Evolutionary conservation across 2,113 vertebrate species (phyloP).

Genomic region (Fukomys damarensis): DNA sequence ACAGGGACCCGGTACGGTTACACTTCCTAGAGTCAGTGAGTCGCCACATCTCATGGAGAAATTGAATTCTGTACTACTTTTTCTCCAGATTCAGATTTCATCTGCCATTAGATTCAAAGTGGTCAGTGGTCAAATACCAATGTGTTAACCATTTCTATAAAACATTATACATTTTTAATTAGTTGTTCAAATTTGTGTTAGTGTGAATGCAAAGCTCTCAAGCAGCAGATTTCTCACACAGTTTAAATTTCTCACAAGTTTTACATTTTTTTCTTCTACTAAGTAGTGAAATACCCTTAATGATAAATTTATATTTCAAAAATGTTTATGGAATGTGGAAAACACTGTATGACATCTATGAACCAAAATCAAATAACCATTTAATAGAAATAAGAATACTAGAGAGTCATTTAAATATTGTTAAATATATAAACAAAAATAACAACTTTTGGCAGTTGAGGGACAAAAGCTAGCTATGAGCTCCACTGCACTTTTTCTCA

Average conservation of each 20-base stretch:
- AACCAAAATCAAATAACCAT: conserved; percentile 16
- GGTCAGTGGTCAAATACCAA: not conserved
- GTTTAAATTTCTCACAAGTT: conserved; percentile 7
- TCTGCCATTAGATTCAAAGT: not conserved
- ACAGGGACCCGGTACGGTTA: not conserved
- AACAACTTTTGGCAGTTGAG: not conserved
- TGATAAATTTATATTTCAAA: conserved; percentile 45
- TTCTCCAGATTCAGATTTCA: not conserved
- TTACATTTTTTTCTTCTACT: conserved; percentile 11
- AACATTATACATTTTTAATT: not conserved
- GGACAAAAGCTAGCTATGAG: not conserved
- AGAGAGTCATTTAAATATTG: not conserved
- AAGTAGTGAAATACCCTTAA: not conserved
- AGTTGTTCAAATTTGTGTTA: not conserved
- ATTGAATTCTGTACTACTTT: not conserved
- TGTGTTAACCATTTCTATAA: not conserved
- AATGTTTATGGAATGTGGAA: not conserved
- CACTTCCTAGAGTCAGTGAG: not conserved
- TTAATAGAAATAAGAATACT: conserved; percentile 6
- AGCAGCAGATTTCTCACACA: not conserved
- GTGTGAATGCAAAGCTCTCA: not conserved
- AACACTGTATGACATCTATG: not conserved
- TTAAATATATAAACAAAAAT: not conserved
- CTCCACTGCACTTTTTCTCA: not conserved
- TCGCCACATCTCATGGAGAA: not conserved